These are phyloP conservation scores for Zaprionus capensis DNA, from an alignment of 1,140 invertebrate genomes.

Conservation along the genomic window DNA sequence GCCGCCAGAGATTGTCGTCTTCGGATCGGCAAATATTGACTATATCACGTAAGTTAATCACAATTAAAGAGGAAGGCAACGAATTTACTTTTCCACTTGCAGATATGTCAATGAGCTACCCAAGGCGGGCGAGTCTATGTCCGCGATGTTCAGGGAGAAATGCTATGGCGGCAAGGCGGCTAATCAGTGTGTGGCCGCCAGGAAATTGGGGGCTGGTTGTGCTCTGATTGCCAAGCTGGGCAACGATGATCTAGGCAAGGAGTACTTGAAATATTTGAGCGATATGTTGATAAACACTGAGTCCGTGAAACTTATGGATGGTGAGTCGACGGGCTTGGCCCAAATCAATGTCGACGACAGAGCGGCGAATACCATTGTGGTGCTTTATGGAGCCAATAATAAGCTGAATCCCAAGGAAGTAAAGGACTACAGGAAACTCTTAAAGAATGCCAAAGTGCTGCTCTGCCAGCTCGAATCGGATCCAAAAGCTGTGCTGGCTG, in stretches of 20 bases:
- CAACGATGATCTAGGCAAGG: slow-evolving; percentile 93
- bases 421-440: slow-evolving; percentile 20
- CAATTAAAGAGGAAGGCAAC: background rate
- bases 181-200: slow-evolving; percentile 96
- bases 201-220: slow-evolving; percentile 91
- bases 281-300: slow-evolving; percentile 87
- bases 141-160: slow-evolving; percentile 91
- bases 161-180: slow-evolving; percentile 98
- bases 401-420: slow-evolving; percentile 89
- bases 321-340: slow-evolving; percentile 89
- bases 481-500: slow-evolving; percentile 89
- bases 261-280: slow-evolving; percentile 88
- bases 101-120: slow-evolving; percentile 95
- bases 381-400: slow-evolving; percentile 94
- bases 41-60: slow-evolving; percentile 89
- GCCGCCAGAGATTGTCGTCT: slow-evolving; percentile 86
- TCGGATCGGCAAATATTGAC: slow-evolving; percentile 93
- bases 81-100: slow-evolving; percentile 76
- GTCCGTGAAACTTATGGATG: slow-evolving; percentile 81
- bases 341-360: slow-evolving; percentile 90
- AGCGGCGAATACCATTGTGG: slow-evolving; percentile 96
- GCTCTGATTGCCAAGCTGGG: slow-evolving; percentile 95
- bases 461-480: slow-evolving; percentile 95
- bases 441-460: slow-evolving; percentile 83
- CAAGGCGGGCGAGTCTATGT: slow-evolving; percentile 93